phyloP scores from a whole-genome alignment of 2,888 invertebrate genomes.

The Sylvicola fuscatus region DNA sequence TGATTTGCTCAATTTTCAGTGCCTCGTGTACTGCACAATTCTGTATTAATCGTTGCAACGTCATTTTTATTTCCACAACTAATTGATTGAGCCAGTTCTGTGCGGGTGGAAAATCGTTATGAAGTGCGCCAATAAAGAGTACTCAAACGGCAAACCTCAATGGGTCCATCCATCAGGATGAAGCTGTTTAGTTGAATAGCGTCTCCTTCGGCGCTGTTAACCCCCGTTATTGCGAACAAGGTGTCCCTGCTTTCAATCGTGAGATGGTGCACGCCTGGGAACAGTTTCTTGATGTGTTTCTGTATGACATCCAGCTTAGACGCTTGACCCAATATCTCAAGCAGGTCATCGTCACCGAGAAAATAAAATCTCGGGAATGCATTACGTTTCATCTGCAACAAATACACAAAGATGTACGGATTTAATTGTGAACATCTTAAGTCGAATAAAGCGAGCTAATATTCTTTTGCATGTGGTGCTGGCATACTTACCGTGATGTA shows the following conservation, averaged over 20 bases:
- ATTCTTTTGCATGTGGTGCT: too few relatives aligned
- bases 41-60: constrained; percentile 42
- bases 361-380: constrained; percentile 93
- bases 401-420: too few relatives aligned
- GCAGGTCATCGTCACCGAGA: constrained; percentile 89
- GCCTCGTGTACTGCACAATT: constrained; percentile 33
- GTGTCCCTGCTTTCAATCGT: constrained; percentile 3
- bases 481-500: constrained; percentile 55
- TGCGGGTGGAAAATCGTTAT: background rate
- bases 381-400: constrained; percentile 66
- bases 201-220: constrained; percentile 60
- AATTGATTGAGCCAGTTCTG: constrained; percentile 50
- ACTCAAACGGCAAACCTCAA: constrained; percentile 1
- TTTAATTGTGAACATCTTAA: too few relatives aligned
- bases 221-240: constrained; percentile 28
- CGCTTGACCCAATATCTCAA: constrained; percentile 88
- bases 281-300: constrained; percentile 86
- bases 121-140: too few relatives aligned
- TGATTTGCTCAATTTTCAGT: constrained; percentile 27
- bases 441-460: background rate
- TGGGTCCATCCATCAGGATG: constrained; percentile 45
- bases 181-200: constrained; percentile 42
- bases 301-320: constrained; percentile 79
- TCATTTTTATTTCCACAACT: constrained; percentile 61
- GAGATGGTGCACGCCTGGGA: constrained; percentile 48